These are phyloP conservation scores for Lycaena phlaeas DNA, from an alignment of 2,888 invertebrate genomes.

Conservation along the genomic window DNA sequence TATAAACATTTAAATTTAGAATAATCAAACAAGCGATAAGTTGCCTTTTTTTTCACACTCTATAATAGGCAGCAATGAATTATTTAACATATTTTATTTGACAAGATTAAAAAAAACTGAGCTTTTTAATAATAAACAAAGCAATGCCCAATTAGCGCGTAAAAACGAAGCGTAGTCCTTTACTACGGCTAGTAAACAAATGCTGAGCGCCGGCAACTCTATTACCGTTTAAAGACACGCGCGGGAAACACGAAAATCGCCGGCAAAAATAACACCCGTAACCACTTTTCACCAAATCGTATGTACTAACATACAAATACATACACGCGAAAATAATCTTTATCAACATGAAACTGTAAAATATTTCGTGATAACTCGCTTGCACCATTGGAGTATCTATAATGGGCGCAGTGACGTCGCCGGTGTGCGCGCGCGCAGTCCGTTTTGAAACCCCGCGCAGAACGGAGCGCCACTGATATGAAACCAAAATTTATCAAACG, in stretches of 20 bases:
- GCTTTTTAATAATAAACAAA: too few relatives aligned
- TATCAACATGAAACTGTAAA: conserved; percentile 15
- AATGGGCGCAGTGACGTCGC: conserved; percentile 59
- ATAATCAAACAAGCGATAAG: too few relatives aligned
- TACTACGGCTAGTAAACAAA: conserved; percentile 40
- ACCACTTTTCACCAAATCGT: conserved; percentile 42
- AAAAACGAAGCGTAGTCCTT: too few relatives aligned
- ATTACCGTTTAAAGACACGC: conserved; percentile 68
- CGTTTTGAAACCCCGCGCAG: conserved; percentile 46
- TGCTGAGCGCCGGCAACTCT: conserved; percentile 31
- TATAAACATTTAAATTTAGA: too few relatives aligned
- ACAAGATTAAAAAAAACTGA: too few relatives aligned
- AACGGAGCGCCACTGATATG: conserved; percentile 34
- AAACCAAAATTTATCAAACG: conserved; percentile 13
- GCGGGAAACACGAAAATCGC: conserved; percentile 56
- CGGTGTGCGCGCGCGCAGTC: conserved; percentile 49
- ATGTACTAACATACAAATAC: conserved; percentile 24
- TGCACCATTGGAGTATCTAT: conserved; percentile 36
- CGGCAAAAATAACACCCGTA: conserved; percentile 65
- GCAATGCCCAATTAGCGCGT: too few relatives aligned
- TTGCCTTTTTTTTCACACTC: too few relatives aligned
- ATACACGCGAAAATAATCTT: conserved; percentile 24
- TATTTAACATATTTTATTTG: too few relatives aligned
- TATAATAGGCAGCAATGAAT: too few relatives aligned
- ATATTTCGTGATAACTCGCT: conserved; percentile 26